These are phyloP conservation scores for Himalopsyche japonica DNA, from an alignment of 2,888 invertebrate genomes.

Conservation along the genomic window DNA sequence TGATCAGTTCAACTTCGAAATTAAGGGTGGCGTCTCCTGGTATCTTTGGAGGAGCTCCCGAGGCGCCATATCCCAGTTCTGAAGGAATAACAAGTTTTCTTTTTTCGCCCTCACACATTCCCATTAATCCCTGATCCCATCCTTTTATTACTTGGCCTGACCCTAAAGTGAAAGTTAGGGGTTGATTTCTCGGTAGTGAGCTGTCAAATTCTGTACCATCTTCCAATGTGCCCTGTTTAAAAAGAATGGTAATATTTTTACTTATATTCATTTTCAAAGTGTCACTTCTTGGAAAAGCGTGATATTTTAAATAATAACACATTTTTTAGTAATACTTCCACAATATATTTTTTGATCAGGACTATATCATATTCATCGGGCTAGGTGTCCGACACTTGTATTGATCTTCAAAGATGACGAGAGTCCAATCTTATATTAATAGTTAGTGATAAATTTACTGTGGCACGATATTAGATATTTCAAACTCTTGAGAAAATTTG, in stretches of 20 bases:
- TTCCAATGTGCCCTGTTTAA: slow-evolving; percentile 73
- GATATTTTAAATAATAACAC: too few relatives aligned
- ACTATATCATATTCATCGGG: too few relatives aligned
- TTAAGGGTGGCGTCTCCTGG: slow-evolving; percentile 78
- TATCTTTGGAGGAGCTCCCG: slow-evolving; percentile 82
- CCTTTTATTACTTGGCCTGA: slow-evolving; percentile 87
- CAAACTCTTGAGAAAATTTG: too few relatives aligned
- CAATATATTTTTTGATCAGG: too few relatives aligned
- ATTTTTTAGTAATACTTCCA: too few relatives aligned
- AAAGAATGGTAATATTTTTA: not conserved
- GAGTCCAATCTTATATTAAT: too few relatives aligned
- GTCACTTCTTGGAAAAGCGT: too few relatives aligned
- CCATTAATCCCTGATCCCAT: slow-evolving; percentile 87
- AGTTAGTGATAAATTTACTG: too few relatives aligned
- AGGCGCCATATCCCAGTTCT: slow-evolving; percentile 80
- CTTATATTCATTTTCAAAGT: not conserved
- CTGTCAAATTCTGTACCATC: slow-evolving; percentile 88
- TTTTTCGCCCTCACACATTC: slow-evolving; percentile 88
- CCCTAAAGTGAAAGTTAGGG: slow-evolving; percentile 80
- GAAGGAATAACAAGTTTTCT: slow-evolving; percentile 84
- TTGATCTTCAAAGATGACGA: too few relatives aligned
- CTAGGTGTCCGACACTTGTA: too few relatives aligned
- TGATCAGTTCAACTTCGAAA: slow-evolving; percentile 80
- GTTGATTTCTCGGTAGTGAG: slow-evolving; percentile 72
- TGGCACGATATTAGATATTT: too few relatives aligned